Base-by-base conservation (phyloP, 2,797 vertebrate species). In the Poeciliopsis gracilis region DNA sequence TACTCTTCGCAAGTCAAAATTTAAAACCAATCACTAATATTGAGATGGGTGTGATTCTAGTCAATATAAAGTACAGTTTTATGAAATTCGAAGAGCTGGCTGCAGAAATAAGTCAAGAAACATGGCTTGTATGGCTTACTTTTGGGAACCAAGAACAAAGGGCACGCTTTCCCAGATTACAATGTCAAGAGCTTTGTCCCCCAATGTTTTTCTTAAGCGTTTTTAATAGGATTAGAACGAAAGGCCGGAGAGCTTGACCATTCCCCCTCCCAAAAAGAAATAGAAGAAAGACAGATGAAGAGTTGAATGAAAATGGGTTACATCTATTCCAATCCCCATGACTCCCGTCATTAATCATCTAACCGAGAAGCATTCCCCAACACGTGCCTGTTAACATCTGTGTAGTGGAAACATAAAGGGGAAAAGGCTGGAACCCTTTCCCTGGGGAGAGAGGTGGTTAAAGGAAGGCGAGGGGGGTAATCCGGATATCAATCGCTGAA, bases 181-280 rank as follows among this genome's bases (percentile, higher is more conserved):
- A 87, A 83, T 84, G 88, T 89, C 85, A 88, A 75, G 77, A 76
- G 87, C 86, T 91, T 92, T 94, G 87, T 92, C 83, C 84, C 77
- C 75, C 86, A 85, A 87, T 85, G 86, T 83, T 77, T 88, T 93
- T 90, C 86, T 82, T 85, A 90, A 86, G 87, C 73, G 18, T 77
- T 92, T 93, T 93, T 91, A 93, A 95, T 91, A 88, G 93, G 94
- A 95, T 95, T 95, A 94, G 82, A 86, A 72, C 13, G 67, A 88
- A 84, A 89, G 90, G 89, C 86, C 82, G 70, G 67, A 86, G 83
- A 82, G 78, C 83, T 79, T 90, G 86, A 93, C 90, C 85, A 82
- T 25, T 15, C 81, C 75, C 33, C 25, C 23, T 15, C 28, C 57
- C 13, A 25, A 8, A 43, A 30, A 77, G n/a, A 77, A 77, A 80